Evolutionary conservation across 2,113 vertebrate species (phyloP), one percentile per base, ranked within the genome.

Genomic region (Vireo altiloquus): DNA sequence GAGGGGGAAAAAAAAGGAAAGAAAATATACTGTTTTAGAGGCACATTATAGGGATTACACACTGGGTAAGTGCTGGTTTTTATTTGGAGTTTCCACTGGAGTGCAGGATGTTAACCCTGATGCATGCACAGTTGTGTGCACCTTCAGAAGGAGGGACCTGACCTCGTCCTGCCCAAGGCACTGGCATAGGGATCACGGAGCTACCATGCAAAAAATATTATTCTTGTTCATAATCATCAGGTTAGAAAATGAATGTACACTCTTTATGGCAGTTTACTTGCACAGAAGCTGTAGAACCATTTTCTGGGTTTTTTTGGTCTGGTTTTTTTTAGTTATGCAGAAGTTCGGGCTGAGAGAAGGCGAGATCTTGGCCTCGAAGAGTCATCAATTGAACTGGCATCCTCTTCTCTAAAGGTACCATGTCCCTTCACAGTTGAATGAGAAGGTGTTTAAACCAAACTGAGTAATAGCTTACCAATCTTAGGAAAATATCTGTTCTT

Each of bases 261-360:
- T 79, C 82, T 12, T 44, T 85, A 1, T n/a, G 57, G 19, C 18
- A 60, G 28, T 56, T 75, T 46, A 23, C 52, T 19, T 64, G 42
- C 35, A 37, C 10, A 25, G 82, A 68, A 68, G 10, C 79, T 72
- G n/a, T 53, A 61, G 69, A 53, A 61, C 49, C 7, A 12, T 42
- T 82, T 61, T 39, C 33, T 64, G 13, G 7, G 1, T 6, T n/a
- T 35, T 23, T 24, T 74, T 25, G 10, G 3, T 31, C 14, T 46
- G 24, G 9, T 3, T 6, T 53, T 33, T 82, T 76, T 74, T 40
- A 99, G 99, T 96, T 99, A 99, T 74, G 98, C 98, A 13, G 98
- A 99, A 88, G 98, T 99, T 91, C 98, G 98, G 88, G 98, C 99
- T 56, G 98, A 99, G 95, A 98, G 98, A 77, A 98, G 99, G 89